Base-by-base conservation (phyloP, 2,888 invertebrate species). In the Malacosoma neustria region DNA sequence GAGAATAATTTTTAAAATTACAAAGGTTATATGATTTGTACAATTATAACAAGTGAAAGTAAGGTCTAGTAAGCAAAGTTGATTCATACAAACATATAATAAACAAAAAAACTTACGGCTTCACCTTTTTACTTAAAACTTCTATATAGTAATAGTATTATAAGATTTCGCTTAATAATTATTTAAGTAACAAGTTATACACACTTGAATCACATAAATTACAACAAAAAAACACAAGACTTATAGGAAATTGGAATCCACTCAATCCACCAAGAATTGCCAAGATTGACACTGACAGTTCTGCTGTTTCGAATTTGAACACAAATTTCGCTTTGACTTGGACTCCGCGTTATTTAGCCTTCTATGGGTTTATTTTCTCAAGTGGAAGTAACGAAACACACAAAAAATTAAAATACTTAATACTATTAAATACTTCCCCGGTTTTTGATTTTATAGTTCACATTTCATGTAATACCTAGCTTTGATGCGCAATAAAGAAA, bases 301-400 rank as follows among this genome's bases (percentile, higher is more conserved):
- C 92, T 53, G 90, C 91, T 29, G 90, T 92, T 45, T 93, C 93
- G 72, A 91, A 91, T 70, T 92, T 92, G 59, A 90, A 90, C 64
- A 89, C 89, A 34, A 93, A 93, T 54, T 93, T 92, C 69, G 82
- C 89, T 50, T n/a, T n/a, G n/a, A n/a, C n/a, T n/a, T n/a, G n/a
- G n/a, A n/a, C n/a, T n/a, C n/a, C n/a, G n/a, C n/a, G n/a, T n/a
- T n/a, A n/a, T n/a, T n/a, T n/a, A n/a, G n/a, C n/a, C n/a, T n/a
- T n/a, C n/a, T n/a, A n/a, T n/a, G n/a, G n/a, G n/a, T n/a, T n/a
- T n/a, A n/a, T n/a, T n/a, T n/a, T n/a, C n/a, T n/a, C n/a, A n/a
- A n/a, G n/a, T n/a, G n/a, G n/a, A n/a, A n/a, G n/a, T n/a, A n/a
- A n/a, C n/a, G n/a, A n/a, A n/a, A n/a, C n/a, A n/a, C n/a, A n/a